These are phyloP conservation scores for Ophioninae sp. DNA, from an alignment of 2,888 invertebrate genomes.

Conservation along the genomic window DNA sequence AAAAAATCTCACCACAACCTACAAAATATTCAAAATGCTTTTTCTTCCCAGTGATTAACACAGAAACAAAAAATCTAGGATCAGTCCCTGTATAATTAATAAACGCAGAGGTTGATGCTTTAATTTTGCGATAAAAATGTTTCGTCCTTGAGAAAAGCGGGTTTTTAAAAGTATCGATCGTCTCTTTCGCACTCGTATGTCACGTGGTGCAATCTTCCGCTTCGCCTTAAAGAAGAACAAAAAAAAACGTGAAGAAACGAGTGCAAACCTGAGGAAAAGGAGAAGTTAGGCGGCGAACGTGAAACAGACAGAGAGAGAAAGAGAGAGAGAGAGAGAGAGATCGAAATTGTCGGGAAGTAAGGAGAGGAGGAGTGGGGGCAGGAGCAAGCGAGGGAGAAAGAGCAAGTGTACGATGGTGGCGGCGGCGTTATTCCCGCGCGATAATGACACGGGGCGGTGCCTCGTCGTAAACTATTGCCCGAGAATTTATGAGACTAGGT, in stretches of 20 bases:
- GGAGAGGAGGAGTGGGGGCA: neutral
- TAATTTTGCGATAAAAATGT: no score
- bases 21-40: no score
- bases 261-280: constrained; percentile 45
- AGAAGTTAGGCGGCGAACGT: constrained; percentile 30
- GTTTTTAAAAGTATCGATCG: no score
- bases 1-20: no score
- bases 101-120: no score
- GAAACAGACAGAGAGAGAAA: constrained; percentile 34
- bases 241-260: constrained; percentile 28
- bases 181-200: no score
- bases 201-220: no score
- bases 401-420: constrained; percentile 39
- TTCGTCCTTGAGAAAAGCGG: no score
- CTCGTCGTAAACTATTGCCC: constrained; percentile 78
- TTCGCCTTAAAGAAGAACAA: neutral
- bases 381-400: constrained; percentile 1
- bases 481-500: constrained; percentile 77
- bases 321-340: constrained; percentile 12
- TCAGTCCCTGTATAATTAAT: no score
- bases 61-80: no score
- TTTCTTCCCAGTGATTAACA: no score
- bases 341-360: no score
- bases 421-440: constrained; percentile 69
- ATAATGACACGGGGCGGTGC: constrained; percentile 79